Evolutionary conservation across 1,140 invertebrate genomes (phyloP).

Genomic region (Planococcus citri): DNA sequence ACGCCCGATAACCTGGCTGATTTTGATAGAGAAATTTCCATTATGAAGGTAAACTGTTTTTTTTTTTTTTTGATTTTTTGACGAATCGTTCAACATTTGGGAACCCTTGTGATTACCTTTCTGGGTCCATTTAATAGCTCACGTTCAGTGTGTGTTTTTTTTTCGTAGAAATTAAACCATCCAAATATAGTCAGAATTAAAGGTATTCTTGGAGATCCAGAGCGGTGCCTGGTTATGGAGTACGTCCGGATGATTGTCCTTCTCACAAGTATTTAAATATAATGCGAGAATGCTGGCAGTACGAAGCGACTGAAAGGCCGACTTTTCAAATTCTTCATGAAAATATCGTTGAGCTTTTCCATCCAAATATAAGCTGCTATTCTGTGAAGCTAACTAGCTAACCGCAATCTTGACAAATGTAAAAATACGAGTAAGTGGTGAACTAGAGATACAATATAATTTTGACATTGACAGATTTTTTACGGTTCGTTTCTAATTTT

Average conservation of each 20-base stretch:
- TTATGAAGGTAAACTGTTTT: conserved; percentile 55
- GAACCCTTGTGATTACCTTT: no score
- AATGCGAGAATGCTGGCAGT: conserved; percentile 66
- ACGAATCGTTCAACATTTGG: neutral
- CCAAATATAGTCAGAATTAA: conserved; percentile 76
- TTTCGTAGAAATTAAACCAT: conserved; percentile 55
- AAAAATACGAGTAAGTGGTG: no score
- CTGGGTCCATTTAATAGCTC: no score
- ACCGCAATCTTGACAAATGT: no score
- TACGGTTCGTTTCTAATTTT: no score
- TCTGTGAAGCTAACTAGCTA: no score
- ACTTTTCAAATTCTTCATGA: conserved; percentile 43
- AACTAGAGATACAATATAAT: no score
- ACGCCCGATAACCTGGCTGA: no score
- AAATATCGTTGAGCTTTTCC: conserved; percentile 25
- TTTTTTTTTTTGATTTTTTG: no score
- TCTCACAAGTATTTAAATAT: conserved; percentile 56
- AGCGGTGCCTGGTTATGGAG: conserved; percentile 58
- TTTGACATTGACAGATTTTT: no score
- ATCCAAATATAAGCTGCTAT: no score
- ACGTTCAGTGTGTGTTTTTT: no score
- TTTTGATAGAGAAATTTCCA: conserved; percentile 57
- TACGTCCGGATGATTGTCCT: conserved; percentile 68
- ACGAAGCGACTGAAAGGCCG: conserved; percentile 54
- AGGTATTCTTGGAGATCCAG: conserved; percentile 61